phyloP scores from a whole-genome alignment of 2,888 invertebrate genomes.

The Caenorhabditis uteleia region DNA sequence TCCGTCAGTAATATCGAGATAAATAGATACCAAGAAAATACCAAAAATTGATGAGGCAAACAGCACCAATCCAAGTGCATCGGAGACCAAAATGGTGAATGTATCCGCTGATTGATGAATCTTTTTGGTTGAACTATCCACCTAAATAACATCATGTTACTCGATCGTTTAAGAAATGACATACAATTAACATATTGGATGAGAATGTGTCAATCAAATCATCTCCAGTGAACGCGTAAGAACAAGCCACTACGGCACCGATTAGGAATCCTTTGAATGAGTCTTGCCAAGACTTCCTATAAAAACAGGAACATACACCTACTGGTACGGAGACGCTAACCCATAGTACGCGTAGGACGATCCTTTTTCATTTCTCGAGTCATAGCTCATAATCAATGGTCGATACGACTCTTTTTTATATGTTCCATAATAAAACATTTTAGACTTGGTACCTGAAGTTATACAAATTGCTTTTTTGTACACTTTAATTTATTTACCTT shows the following conservation, averaged over 20 bases:
- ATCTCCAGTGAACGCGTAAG: constrained; percentile 67
- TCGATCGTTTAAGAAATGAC: not conserved
- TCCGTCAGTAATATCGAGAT: not conserved
- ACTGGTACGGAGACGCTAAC: too few relatives aligned
- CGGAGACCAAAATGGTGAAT: constrained; percentile 26
- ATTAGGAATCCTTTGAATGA: constrained; percentile 60
- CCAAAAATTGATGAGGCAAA: constrained; percentile 29
- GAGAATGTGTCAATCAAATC: constrained; percentile 68
- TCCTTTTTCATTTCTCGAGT: too few relatives aligned
- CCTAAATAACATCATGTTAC: constrained; percentile 3
- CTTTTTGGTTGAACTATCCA: constrained; percentile 3
- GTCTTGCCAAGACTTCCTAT: constrained; percentile 27
- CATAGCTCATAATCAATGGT: constrained; percentile 22
- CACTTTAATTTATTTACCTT: constrained; percentile 14
- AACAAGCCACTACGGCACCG: constrained; percentile 60
- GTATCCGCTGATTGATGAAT: constrained; percentile 19
- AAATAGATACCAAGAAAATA: constrained; percentile 14
- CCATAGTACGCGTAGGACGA: too few relatives aligned
- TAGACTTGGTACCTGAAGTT: constrained; percentile 36
- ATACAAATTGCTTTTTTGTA: constrained; percentile 1
- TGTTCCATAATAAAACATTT: constrained; percentile 43
- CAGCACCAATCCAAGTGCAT: constrained; percentile 28
- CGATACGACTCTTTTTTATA: constrained; percentile 17
- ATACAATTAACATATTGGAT: constrained; percentile 57
- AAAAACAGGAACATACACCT: too few relatives aligned